phyloP scores from a whole-genome alignment of 2,113 vertebrate genomes.

The Sphaerodactylus townsendi region DNA sequence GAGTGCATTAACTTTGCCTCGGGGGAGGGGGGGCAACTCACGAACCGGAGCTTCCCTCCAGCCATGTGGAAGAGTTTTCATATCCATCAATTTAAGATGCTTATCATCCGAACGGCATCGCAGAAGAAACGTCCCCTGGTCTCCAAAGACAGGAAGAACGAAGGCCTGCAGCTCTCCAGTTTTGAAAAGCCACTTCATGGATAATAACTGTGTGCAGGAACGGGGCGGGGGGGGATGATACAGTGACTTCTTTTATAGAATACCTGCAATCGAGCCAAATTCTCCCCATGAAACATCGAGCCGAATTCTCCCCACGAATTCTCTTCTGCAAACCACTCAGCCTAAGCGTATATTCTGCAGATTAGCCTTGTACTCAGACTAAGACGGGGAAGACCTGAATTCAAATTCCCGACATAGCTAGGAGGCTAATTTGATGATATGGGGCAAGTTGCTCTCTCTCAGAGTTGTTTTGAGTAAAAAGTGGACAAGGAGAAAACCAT shows the following conservation, averaged over 20 bases:
- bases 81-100: neutral
- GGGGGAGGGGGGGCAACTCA: neutral
- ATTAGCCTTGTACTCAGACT: neutral
- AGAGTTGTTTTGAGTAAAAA: no score
- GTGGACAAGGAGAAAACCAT: no score
- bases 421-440: no score
- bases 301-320: neutral
- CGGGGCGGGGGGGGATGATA: no score
- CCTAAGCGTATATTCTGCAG: neutral
- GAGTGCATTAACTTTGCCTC: conserved; percentile 17
- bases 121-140: neutral
- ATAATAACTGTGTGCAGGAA: neutral
- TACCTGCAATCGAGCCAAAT: neutral
- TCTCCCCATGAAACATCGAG: neutral
- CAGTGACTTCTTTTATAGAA: neutral
- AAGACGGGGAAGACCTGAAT: no score
- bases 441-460: no score
- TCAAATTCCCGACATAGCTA: no score
- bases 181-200: neutral
- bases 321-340: neutral
- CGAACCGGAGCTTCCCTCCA: neutral
- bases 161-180: neutral
- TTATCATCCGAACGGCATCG: neutral
- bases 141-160: neutral
- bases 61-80: conserved; percentile 5